A percentile compares a stretch with the other conserved stretches of the same genome.
These are phyloP conservation scores for Ceratina calcarata DNA, from an alignment of 1,140 invertebrate genomes.

Conservation along the genomic window DNA sequence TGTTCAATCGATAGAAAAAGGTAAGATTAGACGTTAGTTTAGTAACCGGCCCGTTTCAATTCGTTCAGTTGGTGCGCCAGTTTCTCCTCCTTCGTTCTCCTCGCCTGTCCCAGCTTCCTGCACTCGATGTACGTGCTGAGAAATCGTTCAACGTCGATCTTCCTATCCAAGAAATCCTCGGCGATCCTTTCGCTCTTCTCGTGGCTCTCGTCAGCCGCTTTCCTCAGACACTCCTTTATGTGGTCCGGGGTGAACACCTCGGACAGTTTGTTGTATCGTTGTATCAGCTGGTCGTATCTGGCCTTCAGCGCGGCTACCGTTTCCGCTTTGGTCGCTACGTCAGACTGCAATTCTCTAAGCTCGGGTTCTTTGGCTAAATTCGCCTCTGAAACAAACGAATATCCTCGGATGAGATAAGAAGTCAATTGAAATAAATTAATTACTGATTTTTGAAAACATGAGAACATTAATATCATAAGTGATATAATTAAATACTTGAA, in stretches of 20 bases:
- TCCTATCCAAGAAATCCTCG: constrained; percentile 87
- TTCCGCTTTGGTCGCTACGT: constrained; percentile 84
- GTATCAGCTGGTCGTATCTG: constrained; percentile 85
- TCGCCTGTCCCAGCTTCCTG: constrained; percentile 85
- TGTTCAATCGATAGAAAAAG: constrained; percentile 65
- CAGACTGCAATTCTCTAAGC: constrained; percentile 83
- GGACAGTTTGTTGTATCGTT: constrained; percentile 85
- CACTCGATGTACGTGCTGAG: constrained; percentile 86
- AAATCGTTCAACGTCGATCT: constrained; percentile 88
- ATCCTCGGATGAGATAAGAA: neutral
- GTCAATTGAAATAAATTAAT: too few relatives aligned
- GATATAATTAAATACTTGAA: too few relatives aligned
- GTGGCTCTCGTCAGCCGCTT: constrained; percentile 85
- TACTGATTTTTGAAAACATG: too few relatives aligned
- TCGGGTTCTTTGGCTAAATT: constrained; percentile 86
- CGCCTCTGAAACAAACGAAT: constrained; percentile 79
- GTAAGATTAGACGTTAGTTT: constrained; percentile 59
- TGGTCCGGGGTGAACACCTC: constrained; percentile 87
- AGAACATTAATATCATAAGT: too few relatives aligned
- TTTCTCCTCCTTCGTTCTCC: constrained; percentile 89
- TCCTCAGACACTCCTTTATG: constrained; percentile 85
- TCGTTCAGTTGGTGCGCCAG: constrained; percentile 87
- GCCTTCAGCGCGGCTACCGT: constrained; percentile 85
- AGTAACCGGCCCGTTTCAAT: constrained; percentile 84
- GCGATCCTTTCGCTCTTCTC: constrained; percentile 88